Base-by-base conservation (phyloP, 2,113 vertebrate genomes). In the Turnix velox region DNA sequence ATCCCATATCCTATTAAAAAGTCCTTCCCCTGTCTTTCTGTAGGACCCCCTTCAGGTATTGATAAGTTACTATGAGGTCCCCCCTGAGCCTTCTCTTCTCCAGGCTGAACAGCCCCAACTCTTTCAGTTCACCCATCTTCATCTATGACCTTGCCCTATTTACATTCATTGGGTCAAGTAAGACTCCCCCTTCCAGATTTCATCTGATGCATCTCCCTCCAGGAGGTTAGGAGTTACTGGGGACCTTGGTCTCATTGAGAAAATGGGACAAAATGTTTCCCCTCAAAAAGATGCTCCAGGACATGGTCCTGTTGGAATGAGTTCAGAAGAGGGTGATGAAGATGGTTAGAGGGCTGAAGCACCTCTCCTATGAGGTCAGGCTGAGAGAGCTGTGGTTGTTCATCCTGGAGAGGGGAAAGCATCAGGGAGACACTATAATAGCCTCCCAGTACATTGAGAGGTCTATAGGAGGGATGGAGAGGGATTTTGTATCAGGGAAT, bases 141-240 rank as follows among this genome's bases (percentile, higher is more conserved):
- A 8, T 68, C 23, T 57, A n/a, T 0, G 0, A 40, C 14, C 9
- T 1, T 1, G 0, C 9, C 12, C 22, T 0, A 0, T 45, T 81
- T 51, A 5, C 17, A 28, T 27, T 49, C 39, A 11, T 3, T 1
- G 1, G 5, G 39, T 39, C 48, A 23, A 58, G 19, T 6, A 17
- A 71, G 8, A 59, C 20, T n/a, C 4, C 25, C 24, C 25, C 18
- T 49, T 84, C 51, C 18, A 46, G 6, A 39, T 42, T 69, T 39
- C 33, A 61, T 13, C 27, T 6, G 2, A 11, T 33, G 14, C 10
- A 23, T 54, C n/a, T 90, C 27, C n/a, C 16, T 48, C 33, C 43
- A 51, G 6, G 11, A 51, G 6, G 11, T 48, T 27, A 28, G 31
- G 18, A 84, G 14, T 39, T 46, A 42, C 23, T 17, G n/a, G 28